Conservation (phyloP, 1,140 invertebrate species). For the Drosophila ohnishii region DNA sequence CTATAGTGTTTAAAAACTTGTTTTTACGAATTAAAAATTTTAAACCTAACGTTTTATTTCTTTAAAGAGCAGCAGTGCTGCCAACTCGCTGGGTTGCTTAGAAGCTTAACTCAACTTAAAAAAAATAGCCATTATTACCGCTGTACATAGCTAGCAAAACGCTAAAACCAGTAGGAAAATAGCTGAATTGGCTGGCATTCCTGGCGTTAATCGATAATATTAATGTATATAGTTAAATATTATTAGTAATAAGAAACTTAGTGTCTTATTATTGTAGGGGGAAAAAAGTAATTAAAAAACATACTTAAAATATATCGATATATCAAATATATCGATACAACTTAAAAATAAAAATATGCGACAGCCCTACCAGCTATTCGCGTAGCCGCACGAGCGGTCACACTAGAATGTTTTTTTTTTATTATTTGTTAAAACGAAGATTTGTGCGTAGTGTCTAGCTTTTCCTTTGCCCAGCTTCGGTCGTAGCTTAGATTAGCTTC, state of each 20-base stretch:
- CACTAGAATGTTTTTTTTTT: conserved; percentile 12
- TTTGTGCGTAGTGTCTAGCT: conserved; percentile 10
- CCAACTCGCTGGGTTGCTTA: not conserved
- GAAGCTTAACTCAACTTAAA: no score
- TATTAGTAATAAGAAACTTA: no score
- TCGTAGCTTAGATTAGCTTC: not conserved
- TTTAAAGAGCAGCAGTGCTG: not conserved
- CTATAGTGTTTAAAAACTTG: conserved; percentile 46
- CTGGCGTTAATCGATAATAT: no score
- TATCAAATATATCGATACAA: not conserved
- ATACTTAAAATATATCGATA: not conserved
- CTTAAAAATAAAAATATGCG: not conserved
- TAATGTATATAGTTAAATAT: no score
- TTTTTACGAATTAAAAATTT: conserved; percentile 54
- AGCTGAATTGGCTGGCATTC: no score
- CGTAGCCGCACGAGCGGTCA: conserved; percentile 8
- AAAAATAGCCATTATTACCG: no score
- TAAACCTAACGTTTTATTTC: conserved; percentile 21
- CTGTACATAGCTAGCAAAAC: no score
- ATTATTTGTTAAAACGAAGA: conserved; percentile 17
- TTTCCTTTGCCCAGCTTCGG: not conserved
- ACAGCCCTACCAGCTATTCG: not conserved
- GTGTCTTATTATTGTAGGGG: no score
- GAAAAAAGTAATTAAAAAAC: no score
- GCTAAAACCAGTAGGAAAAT: no score